phyloP scores from a whole-genome alignment of 2,888 invertebrate genomes.

The Malachius bipustulatus region DNA sequence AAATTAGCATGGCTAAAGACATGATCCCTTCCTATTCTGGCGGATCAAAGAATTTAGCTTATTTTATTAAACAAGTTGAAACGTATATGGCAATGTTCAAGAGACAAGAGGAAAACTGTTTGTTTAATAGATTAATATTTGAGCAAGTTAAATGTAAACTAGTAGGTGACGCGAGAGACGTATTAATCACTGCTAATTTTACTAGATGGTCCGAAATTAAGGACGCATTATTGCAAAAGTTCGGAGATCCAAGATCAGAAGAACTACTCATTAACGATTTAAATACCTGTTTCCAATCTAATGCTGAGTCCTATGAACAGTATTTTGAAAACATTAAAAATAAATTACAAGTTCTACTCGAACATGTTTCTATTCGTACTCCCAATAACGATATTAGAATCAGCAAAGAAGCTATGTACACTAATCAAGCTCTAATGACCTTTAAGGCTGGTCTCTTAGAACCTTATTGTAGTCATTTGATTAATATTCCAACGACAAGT shows the following conservation, averaged over 20 bases:
- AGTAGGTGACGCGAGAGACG: constrained; percentile 8
- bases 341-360: constrained; percentile 11
- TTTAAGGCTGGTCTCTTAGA: constrained; percentile 13
- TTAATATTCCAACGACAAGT: constrained; percentile 4
- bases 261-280: constrained; percentile 9
- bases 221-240: constrained; percentile 8
- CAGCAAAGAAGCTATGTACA: constrained; percentile 11
- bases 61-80: constrained; percentile 9
- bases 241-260: constrained; percentile 11
- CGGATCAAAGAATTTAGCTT: constrained; percentile 1
- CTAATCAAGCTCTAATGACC: constrained; percentile 9
- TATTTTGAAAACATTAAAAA: constrained; percentile 14
- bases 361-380: constrained; percentile 10
- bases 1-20: constrained; percentile 9
- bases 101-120: constrained; percentile 5
- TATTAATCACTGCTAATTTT: constrained; percentile 5
- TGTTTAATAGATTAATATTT: constrained; percentile 5
- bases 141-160: constrained; percentile 9
- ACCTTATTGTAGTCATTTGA: constrained; percentile 10
- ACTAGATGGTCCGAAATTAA: constrained; percentile 8
- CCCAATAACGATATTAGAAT: constrained; percentile 7
- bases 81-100: constrained; percentile 6
- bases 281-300: constrained; percentile 9
- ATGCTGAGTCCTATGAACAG: constrained; percentile 11
- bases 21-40: constrained; percentile 7